Percentiles rank a stretch among this genome's conserved stretches.
phyloP scores from a whole-genome alignment of 2,888 invertebrate genomes.

The Nezara viridula region DNA sequence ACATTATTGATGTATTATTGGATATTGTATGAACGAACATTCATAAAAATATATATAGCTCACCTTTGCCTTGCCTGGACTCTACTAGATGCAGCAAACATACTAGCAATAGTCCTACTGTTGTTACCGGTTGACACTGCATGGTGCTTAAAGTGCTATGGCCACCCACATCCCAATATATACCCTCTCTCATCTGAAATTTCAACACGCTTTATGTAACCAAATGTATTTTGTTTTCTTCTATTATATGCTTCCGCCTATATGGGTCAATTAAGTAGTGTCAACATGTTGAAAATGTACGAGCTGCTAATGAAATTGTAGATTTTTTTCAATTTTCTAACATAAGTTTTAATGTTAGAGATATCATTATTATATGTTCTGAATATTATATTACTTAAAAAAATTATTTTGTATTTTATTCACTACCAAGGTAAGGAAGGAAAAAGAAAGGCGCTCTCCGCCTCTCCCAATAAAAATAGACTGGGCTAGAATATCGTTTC shows the following conservation, averaged over 20 bases:
- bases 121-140: background rate
- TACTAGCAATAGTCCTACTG: background rate
- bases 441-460: too few species aligned
- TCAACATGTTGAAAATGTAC: background rate
- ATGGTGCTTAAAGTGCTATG: background rate
- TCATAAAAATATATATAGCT: background rate
- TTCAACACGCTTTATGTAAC: constrained; percentile 26
- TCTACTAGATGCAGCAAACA: background rate
- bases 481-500: too few species aligned
- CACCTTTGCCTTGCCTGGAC: constrained; percentile 27
- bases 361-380: too few species aligned
- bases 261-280: constrained; percentile 2
- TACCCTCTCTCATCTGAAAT: background rate
- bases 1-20: too few species aligned
- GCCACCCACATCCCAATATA: background rate
- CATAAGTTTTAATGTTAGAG: too few species aligned
- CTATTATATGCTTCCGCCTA: background rate
- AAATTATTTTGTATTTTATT: too few species aligned
- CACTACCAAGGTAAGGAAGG: too few species aligned
- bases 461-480: too few species aligned
- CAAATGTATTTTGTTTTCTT: background rate
- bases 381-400: too few species aligned
- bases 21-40: too few species aligned
- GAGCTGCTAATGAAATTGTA: background rate
- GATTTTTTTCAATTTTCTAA: too few species aligned